These are phyloP conservation scores for Dysmachus trigonus DNA, from an alignment of 2,888 invertebrate genomes.

Conservation along the genomic window DNA sequence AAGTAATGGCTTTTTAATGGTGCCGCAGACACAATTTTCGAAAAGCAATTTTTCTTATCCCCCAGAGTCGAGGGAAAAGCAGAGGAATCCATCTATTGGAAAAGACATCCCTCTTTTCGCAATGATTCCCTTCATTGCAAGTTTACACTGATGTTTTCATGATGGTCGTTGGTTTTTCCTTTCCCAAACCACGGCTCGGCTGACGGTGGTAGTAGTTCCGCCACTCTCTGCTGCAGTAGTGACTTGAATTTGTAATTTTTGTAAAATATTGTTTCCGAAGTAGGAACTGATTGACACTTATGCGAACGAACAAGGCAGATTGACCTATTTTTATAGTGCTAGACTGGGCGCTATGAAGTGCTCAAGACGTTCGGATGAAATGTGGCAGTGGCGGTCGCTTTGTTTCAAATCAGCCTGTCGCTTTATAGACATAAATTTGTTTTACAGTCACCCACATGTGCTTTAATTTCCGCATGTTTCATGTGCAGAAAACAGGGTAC, in stretches of 20 bases:
- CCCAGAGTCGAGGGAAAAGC: background rate
- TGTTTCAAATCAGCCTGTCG: background rate
- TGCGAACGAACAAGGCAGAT: background rate
- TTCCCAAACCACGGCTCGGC: background rate
- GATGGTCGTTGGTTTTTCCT: background rate
- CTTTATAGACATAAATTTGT: background rate
- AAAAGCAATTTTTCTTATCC: conserved; percentile 28
- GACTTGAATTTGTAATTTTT: background rate
- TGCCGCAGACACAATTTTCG: conserved; percentile 24
- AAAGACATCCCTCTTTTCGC: background rate
- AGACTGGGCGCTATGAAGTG: background rate
- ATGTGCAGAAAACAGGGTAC: background rate
- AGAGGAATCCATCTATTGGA: conserved; percentile 14
- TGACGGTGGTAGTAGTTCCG: background rate
- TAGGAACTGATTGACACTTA: background rate
- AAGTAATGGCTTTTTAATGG: conserved; percentile 33
- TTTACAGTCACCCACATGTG: background rate
- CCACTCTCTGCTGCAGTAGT: background rate
- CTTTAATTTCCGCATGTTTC: background rate
- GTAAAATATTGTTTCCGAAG: background rate
- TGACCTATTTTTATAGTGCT: background rate
- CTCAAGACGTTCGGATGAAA: background rate
- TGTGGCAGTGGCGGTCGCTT: background rate
- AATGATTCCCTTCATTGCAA: background rate
- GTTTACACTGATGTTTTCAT: background rate